Percentiles rank a stretch among this genome's conserved stretches.
These are phyloP conservation scores for Stenurella melanura DNA, from an alignment of 2,888 invertebrate genomes.

Conservation along the genomic window DNA sequence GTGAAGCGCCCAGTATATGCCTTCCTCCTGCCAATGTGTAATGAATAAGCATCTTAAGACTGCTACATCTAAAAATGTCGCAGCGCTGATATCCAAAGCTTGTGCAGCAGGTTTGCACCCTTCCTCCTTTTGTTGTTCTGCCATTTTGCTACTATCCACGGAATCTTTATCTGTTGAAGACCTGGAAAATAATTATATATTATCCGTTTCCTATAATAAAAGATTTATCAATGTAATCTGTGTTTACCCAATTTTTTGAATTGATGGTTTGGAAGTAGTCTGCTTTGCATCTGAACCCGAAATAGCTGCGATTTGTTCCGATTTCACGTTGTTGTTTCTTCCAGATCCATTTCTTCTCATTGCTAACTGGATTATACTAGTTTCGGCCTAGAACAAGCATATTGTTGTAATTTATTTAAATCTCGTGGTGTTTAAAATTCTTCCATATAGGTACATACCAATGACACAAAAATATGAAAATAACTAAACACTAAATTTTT, in stretches of 20 bases:
- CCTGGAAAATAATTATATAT: constrained; percentile 60
- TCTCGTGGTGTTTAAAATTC: too few species aligned
- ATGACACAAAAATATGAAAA: too few species aligned
- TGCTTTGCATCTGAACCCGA: constrained; percentile 71
- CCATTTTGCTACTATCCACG: constrained; percentile 76
- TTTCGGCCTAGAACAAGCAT: constrained; percentile 78
- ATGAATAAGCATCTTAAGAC: constrained; percentile 96
- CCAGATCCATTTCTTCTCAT: constrained; percentile 74
- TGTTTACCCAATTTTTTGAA: constrained; percentile 79
- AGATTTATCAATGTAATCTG: background rate
- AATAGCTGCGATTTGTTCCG: constrained; percentile 74
- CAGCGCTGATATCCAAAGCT: constrained; percentile 81
- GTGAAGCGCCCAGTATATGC: constrained; percentile 97
- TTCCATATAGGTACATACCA: too few species aligned
- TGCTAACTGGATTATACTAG: constrained; percentile 83
- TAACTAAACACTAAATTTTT: constrained; percentile 44
- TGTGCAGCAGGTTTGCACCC: constrained; percentile 33
- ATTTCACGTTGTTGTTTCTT: constrained; percentile 73
- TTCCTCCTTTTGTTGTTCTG: constrained; percentile 58
- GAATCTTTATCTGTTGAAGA: constrained; percentile 87
- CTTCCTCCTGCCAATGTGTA: constrained; percentile 98
- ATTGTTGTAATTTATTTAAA: background rate
- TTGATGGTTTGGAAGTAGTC: constrained; percentile 72
- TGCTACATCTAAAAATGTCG: constrained; percentile 97
- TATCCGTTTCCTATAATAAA: too few species aligned